phyloP scores from a whole-genome alignment of 2,113 vertebrate genomes.

The Chroicocephalus ridibundus region DNA sequence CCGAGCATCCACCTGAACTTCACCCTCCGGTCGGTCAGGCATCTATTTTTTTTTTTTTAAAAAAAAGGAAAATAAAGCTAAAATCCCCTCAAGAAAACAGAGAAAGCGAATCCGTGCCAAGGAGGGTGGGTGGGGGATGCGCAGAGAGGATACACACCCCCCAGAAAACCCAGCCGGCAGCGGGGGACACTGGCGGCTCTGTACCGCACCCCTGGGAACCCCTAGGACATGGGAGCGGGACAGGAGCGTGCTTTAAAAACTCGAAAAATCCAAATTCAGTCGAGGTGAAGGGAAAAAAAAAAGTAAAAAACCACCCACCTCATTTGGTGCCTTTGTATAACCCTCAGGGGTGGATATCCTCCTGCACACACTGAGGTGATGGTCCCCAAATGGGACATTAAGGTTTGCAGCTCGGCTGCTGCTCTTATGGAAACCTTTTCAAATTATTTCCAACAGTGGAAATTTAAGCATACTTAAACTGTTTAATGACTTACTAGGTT shows the following conservation, averaged over 20 bases:
- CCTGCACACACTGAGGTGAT: fast-evolving
- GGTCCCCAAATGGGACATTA: fast-evolving
- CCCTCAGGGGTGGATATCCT: fast-evolving
- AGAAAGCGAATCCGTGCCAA: too few species aligned
- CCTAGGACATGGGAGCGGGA: fast-evolving
- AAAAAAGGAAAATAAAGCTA: background rate
- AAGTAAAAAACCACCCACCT: background rate
- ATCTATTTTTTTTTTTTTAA: too few species aligned
- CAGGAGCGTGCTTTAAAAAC: background rate
- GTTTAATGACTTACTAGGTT: background rate
- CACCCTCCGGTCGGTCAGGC: fast-evolving
- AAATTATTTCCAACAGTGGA: too few species aligned
- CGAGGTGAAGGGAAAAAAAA: background rate
- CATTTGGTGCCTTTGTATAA: fast-evolving
- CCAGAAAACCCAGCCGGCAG: fast-evolving
- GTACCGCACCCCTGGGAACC: fast-evolving
- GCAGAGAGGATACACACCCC: fast-evolving
- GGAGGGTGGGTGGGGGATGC: background rate
- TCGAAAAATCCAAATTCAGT: fast-evolving
- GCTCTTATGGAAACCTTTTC: background rate
- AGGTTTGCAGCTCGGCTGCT: background rate
- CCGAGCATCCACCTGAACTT: background rate
- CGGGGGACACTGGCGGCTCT: fast-evolving
- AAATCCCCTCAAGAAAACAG: too few species aligned
- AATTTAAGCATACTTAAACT: background rate